These are phyloP conservation scores for Galendromus occidentalis DNA, from an alignment of 1,140 invertebrate genomes.

Conservation along the genomic window DNA sequence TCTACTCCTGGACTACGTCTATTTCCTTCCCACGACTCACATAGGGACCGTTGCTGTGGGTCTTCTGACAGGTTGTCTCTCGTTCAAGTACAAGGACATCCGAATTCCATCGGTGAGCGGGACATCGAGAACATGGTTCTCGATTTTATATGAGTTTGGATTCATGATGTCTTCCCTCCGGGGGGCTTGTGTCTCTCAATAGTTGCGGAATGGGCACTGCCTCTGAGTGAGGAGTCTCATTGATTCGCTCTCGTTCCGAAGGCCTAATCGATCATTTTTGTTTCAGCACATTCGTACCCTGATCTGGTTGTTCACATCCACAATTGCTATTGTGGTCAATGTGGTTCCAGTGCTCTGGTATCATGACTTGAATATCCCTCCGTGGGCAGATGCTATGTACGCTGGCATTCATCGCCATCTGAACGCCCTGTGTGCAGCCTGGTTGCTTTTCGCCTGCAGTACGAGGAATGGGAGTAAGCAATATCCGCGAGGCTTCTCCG, in stretches of 20 bases:
- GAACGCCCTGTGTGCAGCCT: not conserved
- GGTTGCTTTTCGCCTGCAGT: not conserved
- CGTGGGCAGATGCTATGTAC: not conserved
- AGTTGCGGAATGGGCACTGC: too few relatives aligned
- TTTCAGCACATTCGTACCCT: not conserved
- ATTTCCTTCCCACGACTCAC: not conserved
- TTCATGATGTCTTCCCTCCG: too few relatives aligned
- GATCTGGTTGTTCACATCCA: not conserved
- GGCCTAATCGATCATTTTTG: too few relatives aligned
- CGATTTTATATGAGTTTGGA: too few relatives aligned
- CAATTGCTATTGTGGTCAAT: not conserved
- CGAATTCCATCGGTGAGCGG: slow-evolving; percentile 5
- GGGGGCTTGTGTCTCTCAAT: too few relatives aligned
- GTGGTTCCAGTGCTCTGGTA: not conserved
- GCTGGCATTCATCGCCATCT: not conserved
- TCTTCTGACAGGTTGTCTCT: not conserved
- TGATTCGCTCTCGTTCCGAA: too few relatives aligned
- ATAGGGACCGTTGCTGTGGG: not conserved
- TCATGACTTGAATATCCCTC: not conserved
- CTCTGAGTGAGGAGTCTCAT: too few relatives aligned
- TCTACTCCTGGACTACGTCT: not conserved
- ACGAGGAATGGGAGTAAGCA: not conserved
- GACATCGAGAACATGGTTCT: too few relatives aligned
- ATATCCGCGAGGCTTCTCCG: too few relatives aligned
- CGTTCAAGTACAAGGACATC: not conserved